A percentile compares a stretch with the other conserved stretches of the same genome.
phyloP scores from a whole-genome alignment of 1,140 invertebrate genomes.

The Apis cerana region DNA sequence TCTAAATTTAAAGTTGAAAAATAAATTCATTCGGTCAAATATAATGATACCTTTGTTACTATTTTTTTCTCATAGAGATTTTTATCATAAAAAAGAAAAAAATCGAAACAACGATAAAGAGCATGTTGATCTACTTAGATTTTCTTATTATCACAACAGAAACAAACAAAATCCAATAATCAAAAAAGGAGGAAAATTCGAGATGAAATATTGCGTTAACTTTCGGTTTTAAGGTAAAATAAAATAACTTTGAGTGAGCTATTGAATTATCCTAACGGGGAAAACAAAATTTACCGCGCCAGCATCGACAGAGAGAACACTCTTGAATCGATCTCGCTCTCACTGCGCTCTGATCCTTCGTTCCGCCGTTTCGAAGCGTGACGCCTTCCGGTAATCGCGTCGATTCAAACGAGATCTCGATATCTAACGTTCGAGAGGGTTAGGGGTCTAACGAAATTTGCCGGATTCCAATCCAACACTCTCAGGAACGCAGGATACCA shows the following conservation, averaged over 20 bases:
- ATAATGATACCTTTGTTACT: too few relatives aligned
- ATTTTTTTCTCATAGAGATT: too few relatives aligned
- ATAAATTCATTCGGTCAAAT: too few relatives aligned
- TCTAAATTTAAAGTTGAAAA: too few relatives aligned
- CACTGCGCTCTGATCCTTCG: not conserved
- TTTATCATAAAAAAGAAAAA: too few relatives aligned
- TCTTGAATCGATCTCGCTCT: not conserved
- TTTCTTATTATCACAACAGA: too few relatives aligned
- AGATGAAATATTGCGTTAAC: too few relatives aligned
- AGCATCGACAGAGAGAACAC: not conserved
- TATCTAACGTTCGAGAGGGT: constrained; percentile 10
- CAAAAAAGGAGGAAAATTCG: too few relatives aligned
- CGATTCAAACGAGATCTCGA: constrained; percentile 38
- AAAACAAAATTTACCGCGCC: not conserved
- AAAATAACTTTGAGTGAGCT: not conserved
- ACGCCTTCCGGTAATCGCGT: constrained; percentile 11
- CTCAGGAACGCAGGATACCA: not conserved
- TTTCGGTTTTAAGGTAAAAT: not conserved
- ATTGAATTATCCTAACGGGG: not conserved
- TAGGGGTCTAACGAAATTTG: constrained; percentile 34
- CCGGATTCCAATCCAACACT: constrained; percentile 2
- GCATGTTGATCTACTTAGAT: too few relatives aligned
- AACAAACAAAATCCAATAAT: too few relatives aligned
- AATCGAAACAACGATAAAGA: too few relatives aligned
- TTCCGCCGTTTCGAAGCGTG: not conserved